Evolutionary conservation across 2,113 vertebrate species (phyloP), one percentile per base, ranked within the genome.

Genomic region (Psilopsiagon aymara): DNA sequence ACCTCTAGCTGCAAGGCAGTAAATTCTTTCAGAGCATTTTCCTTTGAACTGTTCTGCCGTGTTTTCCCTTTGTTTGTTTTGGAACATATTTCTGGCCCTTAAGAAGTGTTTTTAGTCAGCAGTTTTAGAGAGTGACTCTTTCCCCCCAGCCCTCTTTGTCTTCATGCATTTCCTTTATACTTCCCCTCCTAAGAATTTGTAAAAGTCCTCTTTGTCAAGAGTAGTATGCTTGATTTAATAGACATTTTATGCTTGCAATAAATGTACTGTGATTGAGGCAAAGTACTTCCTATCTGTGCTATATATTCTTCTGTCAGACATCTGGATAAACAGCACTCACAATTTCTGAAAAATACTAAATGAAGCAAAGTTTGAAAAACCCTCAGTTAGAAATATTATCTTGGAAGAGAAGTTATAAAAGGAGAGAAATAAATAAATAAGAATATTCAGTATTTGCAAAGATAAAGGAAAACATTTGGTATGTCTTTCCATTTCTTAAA

Each of bases 1-100:
- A 92, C 88, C 80, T 94, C 43, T 85, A 96, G 78, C 92, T 84
- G 94, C 75, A 97, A 97, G 92, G 85, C 79, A 97, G 90, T 92
- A 76, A 86, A 82, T 85, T 85, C 77, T 92, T 92, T 92, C 70
- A 89, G 41, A 91, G 78, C 5, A 28, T 92, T 97, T 96, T 95
- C 68, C 83, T 94, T 95, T 96, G 74, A 94, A 92, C 41, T 1
- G 10, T 68, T 85, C 35, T 14, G 9, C 35, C 95, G 21, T 68
- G 66, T 92, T 84, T 89, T 87, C 39, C 63, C 23, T 86, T 81
- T 88, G 46, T 97, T 96, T 96, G 51, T 71, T 90, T 91, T 84
- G 53, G 63, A 95, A 86, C n/a, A 35, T 59, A 86, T 93, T 92
- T 68, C 49, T 91, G 76, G 23, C 37, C 47, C 31, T 71, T 7